Evolutionary conservation across 2,888 invertebrate species (phyloP).

Genomic region (Philereme vetulata): DNA sequence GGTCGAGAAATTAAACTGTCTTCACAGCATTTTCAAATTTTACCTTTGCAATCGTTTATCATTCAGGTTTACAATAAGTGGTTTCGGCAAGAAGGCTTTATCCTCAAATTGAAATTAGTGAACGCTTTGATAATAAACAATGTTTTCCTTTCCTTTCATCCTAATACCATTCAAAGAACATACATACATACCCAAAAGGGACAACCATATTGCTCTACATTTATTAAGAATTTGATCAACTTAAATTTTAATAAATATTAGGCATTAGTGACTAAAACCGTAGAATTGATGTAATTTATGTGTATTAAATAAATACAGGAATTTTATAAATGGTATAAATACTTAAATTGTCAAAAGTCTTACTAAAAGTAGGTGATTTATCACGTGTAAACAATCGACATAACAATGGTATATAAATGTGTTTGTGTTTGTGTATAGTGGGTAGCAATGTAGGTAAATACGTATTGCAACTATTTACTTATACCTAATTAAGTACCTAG

Average conservation of each 20-base stretch:
- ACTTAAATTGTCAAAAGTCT: constrained; percentile 8
- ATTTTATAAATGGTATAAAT: constrained; percentile 24
- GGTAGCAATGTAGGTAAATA: not conserved
- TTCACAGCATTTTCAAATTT: not conserved
- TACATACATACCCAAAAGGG: not conserved
- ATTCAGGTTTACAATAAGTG: not conserved
- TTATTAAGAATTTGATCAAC: not conserved
- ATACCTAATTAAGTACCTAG: too few species aligned
- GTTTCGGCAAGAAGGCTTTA: not conserved
- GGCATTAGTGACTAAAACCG: not conserved
- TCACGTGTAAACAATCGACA: constrained; percentile 4
- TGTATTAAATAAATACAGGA: constrained; percentile 30
- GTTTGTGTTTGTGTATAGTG: constrained; percentile 9
- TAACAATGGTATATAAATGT: not conserved
- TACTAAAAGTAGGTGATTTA: constrained; percentile 13
- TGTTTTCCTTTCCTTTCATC: not conserved
- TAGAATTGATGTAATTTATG: constrained; percentile 8
- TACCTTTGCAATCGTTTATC: not conserved
- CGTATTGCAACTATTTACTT: not conserved
- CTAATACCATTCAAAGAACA: not conserved
- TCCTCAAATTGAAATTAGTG: not conserved
- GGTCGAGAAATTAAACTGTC: constrained; percentile 9
- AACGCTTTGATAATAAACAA: too few species aligned
- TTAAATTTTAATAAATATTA: too few species aligned
- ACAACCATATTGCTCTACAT: not conserved